These are phyloP conservation scores for Charanyca ferruginea DNA, from an alignment of 2,888 invertebrate species.

Conservation along the genomic window DNA sequence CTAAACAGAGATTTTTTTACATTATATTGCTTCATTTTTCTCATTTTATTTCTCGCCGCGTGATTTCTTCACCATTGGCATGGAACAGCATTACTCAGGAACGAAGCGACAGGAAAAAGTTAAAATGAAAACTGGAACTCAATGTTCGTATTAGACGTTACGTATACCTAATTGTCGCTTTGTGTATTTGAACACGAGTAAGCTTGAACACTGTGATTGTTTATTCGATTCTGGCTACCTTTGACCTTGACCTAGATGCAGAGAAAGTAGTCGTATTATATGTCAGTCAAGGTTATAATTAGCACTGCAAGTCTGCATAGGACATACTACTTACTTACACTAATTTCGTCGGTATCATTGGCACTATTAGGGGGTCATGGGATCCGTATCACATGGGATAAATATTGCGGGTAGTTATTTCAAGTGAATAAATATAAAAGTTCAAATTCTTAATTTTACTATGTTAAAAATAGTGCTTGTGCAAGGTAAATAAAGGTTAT, in stretches of 20 bases:
- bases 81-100: constrained; percentile 56
- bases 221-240: constrained; percentile 38
- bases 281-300: constrained; percentile 39
- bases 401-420: background rate
- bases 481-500: no score
- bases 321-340: background rate
- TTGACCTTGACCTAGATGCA: constrained; percentile 45
- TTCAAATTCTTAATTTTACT: no score
- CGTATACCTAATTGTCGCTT: constrained; percentile 20
- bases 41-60: constrained; percentile 46
- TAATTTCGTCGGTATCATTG: background rate
- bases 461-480: no score
- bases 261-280: constrained; percentile 4
- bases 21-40: constrained; percentile 50
- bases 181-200: constrained; percentile 34
- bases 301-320: constrained; percentile 20
- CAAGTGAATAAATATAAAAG: no score
- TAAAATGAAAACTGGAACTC: constrained; percentile 51
- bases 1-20: constrained; percentile 43
- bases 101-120: constrained; percentile 48
- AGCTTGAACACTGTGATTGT: constrained; percentile 32
- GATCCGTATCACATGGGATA: background rate
- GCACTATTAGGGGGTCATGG: background rate
- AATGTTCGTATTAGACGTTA: constrained; percentile 37
- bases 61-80: constrained; percentile 47